Conservation (phyloP, 2,113 vertebrate species). For the Xiphorhynchus elegans region DNA sequence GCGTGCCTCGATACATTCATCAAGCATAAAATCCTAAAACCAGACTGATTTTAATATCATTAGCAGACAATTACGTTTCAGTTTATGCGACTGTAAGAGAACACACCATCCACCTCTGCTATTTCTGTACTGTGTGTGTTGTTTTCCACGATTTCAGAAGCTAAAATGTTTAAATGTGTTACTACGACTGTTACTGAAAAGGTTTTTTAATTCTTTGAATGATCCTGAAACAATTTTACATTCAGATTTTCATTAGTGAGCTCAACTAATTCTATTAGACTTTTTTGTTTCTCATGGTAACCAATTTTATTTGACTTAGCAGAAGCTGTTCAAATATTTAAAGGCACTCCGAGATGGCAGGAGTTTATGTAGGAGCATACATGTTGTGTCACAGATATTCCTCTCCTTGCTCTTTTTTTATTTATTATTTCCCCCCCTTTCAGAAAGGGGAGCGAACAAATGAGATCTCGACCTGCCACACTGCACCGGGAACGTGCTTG, state of each 20-base stretch:
- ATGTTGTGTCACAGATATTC: slow-evolving; percentile 63
- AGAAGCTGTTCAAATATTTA: slow-evolving; percentile 70
- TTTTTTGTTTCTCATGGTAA: slow-evolving; percentile 72
- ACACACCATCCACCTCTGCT: background rate
- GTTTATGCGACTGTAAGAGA: background rate
- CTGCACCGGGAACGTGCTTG: background rate
- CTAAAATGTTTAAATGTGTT: slow-evolving; percentile 29
- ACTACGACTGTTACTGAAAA: background rate
- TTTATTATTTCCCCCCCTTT: background rate
- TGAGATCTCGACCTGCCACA: background rate
- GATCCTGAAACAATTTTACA: slow-evolving; percentile 10
- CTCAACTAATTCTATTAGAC: slow-evolving; percentile 53
- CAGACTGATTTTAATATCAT: slow-evolving; percentile 16
- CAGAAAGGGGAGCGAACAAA: slow-evolving; percentile 36
- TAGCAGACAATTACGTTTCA: background rate
- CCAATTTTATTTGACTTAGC: slow-evolving; percentile 63
- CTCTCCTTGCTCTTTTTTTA: slow-evolving; percentile 22
- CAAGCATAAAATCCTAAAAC: slow-evolving; percentile 3
- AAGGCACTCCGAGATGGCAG: slow-evolving; percentile 67
- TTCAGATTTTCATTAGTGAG: background rate
- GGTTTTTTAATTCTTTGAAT: background rate
- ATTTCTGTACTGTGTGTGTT: background rate
- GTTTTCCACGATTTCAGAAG: slow-evolving; percentile 10
- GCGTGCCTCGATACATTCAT: background rate
- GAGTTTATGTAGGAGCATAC: slow-evolving; percentile 67